A percentile compares a stretch with the other conserved stretches of the same genome.
phyloP scores from a whole-genome alignment of 2,888 invertebrate genomes.

The Xiphydria camelus region DNA sequence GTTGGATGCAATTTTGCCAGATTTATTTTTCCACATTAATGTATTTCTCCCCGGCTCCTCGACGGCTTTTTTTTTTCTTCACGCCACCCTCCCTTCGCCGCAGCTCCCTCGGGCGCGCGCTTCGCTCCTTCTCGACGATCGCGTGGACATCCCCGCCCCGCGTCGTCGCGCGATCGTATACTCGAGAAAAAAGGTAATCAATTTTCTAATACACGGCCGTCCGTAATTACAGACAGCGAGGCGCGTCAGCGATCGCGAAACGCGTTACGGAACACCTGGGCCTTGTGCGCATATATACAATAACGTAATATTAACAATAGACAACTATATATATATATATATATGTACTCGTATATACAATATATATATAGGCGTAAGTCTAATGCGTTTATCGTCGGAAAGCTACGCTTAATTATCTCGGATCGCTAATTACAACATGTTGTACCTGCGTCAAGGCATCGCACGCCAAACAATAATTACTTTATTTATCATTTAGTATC shows the following conservation, averaged over 20 bases:
- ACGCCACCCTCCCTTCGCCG: no score
- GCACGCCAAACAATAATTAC: slow-evolving; percentile 54
- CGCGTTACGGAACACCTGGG: slow-evolving; percentile 22
- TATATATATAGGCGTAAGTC: slow-evolving; percentile 22
- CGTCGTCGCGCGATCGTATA: no score
- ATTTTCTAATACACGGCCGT: no score
- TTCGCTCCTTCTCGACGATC: no score
- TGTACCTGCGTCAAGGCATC: slow-evolving; percentile 38
- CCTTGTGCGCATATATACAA: slow-evolving; percentile 26
- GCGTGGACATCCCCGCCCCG: no score
- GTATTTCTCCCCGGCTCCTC: no score
- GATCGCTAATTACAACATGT: slow-evolving; percentile 26
- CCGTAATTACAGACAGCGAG: no score
- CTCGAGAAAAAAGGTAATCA: no score
- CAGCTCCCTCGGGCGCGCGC: no score
- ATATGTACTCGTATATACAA: slow-evolving; percentile 12
- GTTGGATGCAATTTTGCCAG: no score
- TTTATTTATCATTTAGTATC: slow-evolving; percentile 57
- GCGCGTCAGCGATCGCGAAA: background rate
- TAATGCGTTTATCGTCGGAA: slow-evolving; percentile 20
- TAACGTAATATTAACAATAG: slow-evolving; percentile 23
- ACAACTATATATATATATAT: slow-evolving; percentile 18
- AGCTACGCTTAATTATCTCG: slow-evolving; percentile 25
- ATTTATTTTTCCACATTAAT: no score
- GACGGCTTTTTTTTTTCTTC: no score